Conservation (phyloP, 2,113 vertebrate genomes). For the Anoura caudifer region DNA sequence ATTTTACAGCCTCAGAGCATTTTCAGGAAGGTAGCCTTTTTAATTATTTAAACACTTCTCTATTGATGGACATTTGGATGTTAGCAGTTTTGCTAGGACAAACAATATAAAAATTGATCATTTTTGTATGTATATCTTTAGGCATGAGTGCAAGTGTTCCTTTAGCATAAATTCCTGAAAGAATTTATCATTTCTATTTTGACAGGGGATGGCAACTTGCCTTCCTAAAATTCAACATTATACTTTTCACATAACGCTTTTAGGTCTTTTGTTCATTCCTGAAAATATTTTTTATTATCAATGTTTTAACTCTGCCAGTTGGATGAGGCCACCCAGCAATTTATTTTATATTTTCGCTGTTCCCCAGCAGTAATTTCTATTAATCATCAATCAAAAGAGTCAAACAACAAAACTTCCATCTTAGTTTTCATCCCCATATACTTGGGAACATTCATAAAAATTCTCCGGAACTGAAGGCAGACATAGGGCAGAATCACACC, state of each 20-base stretch:
- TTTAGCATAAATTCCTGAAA: background rate
- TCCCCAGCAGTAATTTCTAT: background rate
- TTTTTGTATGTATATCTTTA: background rate
- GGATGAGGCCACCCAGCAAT: background rate
- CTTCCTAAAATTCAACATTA: background rate
- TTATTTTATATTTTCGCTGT: background rate
- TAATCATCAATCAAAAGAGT: background rate
- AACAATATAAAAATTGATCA: background rate
- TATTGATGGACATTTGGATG: background rate
- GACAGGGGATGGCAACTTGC: background rate
- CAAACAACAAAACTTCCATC: background rate
- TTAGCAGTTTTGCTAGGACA: background rate
- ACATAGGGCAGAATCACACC: background rate
- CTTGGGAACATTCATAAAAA: background rate
- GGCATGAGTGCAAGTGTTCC: background rate
- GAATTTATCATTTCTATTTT: background rate
- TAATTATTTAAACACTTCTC: background rate
- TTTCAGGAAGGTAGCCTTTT: background rate
- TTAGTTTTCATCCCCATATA: background rate
- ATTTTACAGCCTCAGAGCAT: background rate
- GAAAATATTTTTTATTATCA: background rate
- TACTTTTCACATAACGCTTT: background rate
- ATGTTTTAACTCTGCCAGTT: background rate
- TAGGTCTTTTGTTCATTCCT: background rate
- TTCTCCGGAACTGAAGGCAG: background rate